These are phyloP conservation scores for Austrolebias charrua DNA, from an alignment of 2,797 vertebrate species.

Conservation along the genomic window DNA sequence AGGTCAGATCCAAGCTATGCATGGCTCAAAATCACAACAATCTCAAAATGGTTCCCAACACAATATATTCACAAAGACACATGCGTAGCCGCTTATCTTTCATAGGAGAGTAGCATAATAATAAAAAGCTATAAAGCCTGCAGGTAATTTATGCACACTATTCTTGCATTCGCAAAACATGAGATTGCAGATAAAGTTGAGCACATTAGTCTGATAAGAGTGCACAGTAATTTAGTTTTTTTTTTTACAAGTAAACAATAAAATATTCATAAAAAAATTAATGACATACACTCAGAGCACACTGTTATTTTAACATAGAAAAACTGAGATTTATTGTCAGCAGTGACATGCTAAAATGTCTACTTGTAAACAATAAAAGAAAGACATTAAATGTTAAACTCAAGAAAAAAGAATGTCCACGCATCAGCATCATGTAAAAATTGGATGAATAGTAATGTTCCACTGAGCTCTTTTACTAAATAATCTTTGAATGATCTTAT, in stretches of 20 bases:
- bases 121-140: background rate
- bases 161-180: background rate
- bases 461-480: no score
- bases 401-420: background rate
- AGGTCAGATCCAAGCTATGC: background rate
- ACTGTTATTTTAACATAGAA: background rate
- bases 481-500: no score
- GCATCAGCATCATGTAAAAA: background rate
- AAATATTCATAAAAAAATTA: no score
- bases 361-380: background rate
- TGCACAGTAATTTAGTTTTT: background rate
- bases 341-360: background rate
- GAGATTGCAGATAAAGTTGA: conserved; percentile 1
- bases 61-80: background rate
- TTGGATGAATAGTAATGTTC: background rate
- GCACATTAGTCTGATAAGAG: background rate
- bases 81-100: background rate
- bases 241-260: background rate
- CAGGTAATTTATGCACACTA: background rate
- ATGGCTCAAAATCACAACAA: background rate
- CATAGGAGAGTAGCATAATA: background rate
- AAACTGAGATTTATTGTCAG: background rate
- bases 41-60: background rate
- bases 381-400: background rate
- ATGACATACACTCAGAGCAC: background rate